Conservation (phyloP, 2,797 vertebrate genomes). For the Poeciliopsis infans region DNA sequence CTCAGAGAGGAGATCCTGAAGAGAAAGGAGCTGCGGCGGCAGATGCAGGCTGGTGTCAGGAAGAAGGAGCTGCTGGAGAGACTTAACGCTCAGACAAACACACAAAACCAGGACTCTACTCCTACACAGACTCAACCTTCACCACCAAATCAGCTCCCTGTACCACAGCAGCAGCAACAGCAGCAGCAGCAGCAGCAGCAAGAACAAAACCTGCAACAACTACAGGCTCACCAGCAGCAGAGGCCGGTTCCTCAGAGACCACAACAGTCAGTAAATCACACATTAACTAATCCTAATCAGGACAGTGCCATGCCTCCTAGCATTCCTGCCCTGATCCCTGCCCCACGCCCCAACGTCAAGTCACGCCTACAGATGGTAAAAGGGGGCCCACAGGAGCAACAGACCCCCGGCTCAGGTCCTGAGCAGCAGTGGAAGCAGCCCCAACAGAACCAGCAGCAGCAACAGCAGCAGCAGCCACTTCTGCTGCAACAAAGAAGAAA, state of each 20-base stretch:
- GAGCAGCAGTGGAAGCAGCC: slow-evolving; percentile 73
- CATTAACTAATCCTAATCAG: slow-evolving; percentile 71
- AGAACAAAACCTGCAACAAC: slow-evolving; percentile 47
- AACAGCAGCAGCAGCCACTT: slow-evolving; percentile 63
- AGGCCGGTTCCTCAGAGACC: slow-evolving; percentile 65
- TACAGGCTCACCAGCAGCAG: slow-evolving; percentile 60
- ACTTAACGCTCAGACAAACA: slow-evolving; percentile 81
- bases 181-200: slow-evolving; percentile 36
- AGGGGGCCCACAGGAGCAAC: slow-evolving; percentile 47
- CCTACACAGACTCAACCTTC: slow-evolving; percentile 65
- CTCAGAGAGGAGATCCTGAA: slow-evolving; percentile 93
- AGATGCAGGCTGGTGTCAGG: slow-evolving; percentile 94
- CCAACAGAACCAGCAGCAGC: slow-evolving; percentile 72
- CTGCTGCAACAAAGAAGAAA: slow-evolving; percentile 76
- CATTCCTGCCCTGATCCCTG: slow-evolving; percentile 41
- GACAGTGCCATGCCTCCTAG: slow-evolving; percentile 52
- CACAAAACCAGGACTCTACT: slow-evolving; percentile 56
- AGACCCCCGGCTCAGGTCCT: slow-evolving; percentile 72
- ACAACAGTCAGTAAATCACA: slow-evolving; percentile 71
- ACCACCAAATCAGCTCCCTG: slow-evolving; percentile 51
- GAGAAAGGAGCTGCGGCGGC: slow-evolving; percentile 92
- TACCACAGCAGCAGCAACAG: slow-evolving; percentile 17
- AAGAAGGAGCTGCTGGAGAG: slow-evolving; percentile 94
- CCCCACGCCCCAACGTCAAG: slow-evolving; percentile 70
- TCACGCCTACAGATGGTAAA: slow-evolving; percentile 74